phyloP scores from a whole-genome alignment of 2,113 vertebrate species.

The Barnardius zonarius region DNA sequence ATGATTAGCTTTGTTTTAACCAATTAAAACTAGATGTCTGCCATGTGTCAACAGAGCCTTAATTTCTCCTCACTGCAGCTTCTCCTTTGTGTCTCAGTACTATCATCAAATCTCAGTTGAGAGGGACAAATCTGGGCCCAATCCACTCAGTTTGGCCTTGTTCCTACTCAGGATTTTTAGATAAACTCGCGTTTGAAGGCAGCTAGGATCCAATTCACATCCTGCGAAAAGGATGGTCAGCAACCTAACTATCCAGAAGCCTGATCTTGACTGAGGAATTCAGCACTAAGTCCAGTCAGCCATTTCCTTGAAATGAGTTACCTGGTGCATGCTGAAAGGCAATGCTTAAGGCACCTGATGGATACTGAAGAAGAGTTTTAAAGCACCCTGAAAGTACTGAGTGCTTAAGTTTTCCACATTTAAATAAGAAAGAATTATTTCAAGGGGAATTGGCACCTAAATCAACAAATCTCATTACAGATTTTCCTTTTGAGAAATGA shows the following conservation, averaged over 20 bases:
- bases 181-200: not conserved
- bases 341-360: not conserved
- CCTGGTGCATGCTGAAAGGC: not conserved
- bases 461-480: not conserved
- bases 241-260: not conserved
- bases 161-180: not conserved
- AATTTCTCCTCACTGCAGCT: not conserved
- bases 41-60: not conserved
- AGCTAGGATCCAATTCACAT: not conserved
- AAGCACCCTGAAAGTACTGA: not conserved
- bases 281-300: not conserved
- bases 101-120: not conserved
- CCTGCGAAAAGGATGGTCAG: not conserved
- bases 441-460: not conserved
- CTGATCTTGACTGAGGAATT: not conserved
- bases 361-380: not conserved
- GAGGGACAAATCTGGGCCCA: not conserved
- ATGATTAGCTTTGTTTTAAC: not conserved
- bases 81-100: not conserved
- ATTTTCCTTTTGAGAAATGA: not conserved
- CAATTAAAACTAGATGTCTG: slow-evolving; percentile 32
- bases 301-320: not conserved
- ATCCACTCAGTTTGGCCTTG: not conserved
- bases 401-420: not conserved
- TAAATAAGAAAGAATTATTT: not conserved